Evolutionary conservation across 2,113 vertebrate genomes (phyloP).

Genomic region (Fregetta grallaria): DNA sequence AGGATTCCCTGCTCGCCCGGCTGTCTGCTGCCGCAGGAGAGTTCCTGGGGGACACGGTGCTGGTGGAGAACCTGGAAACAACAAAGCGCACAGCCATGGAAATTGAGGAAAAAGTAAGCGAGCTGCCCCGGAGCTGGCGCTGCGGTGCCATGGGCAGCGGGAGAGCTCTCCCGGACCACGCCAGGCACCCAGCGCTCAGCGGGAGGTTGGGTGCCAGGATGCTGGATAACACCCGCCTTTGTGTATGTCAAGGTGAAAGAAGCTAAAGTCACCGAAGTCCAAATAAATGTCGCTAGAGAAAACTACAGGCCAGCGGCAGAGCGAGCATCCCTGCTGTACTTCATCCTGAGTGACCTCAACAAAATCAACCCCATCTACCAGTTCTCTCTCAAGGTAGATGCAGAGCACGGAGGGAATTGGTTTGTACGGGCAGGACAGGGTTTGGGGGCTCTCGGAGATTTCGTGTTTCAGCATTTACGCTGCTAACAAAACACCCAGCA

Average conservation of each 20-base stretch:
- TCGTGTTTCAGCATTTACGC: background rate
- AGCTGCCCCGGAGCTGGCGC: rapidly evolving
- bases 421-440: rapidly evolving
- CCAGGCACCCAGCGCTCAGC: background rate
- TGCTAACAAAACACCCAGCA: background rate
- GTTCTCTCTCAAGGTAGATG: slow-evolving; percentile 76
- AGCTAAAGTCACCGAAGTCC: slow-evolving; percentile 70
- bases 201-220: background rate
- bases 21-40: slow-evolving; percentile 68
- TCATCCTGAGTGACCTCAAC: slow-evolving; percentile 78
- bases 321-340: slow-evolving; percentile 74
- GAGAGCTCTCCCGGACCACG: rapidly evolving
- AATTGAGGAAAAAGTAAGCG: slow-evolving; percentile 72
- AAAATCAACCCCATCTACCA: slow-evolving; percentile 82
- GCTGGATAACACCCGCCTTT: background rate
- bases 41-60: slow-evolving; percentile 70
- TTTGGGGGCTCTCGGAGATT: rapidly evolving
- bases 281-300: slow-evolving; percentile 73
- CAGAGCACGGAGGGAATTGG: background rate
- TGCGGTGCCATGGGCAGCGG: rapidly evolving
- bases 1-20: slow-evolving; percentile 74
- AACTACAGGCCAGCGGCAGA: slow-evolving; percentile 68
- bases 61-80: slow-evolving; percentile 79
- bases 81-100: slow-evolving; percentile 75
- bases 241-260: slow-evolving; percentile 59